phyloP scores from a whole-genome alignment of 2,888 invertebrate genomes.

The Muscina levida region DNA sequence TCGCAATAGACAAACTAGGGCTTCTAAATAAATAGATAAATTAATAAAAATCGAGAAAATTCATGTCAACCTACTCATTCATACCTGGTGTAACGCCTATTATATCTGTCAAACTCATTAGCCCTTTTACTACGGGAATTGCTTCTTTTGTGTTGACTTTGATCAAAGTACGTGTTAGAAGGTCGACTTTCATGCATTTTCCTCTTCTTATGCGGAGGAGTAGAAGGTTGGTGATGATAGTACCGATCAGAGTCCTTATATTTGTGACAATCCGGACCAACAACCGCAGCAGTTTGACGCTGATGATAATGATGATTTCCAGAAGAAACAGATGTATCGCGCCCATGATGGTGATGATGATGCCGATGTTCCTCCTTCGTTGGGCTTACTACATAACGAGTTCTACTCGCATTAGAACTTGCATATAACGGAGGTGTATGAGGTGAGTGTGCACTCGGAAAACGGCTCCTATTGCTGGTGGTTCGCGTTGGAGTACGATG shows the following conservation, averaged over 20 bases:
- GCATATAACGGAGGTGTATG: conserved; percentile 78
- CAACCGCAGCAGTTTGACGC: conserved; percentile 70
- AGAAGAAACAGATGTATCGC: conserved; percentile 63
- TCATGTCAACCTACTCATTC: conserved; percentile 14
- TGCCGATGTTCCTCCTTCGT: conserved; percentile 70
- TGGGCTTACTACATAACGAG: conserved; percentile 73
- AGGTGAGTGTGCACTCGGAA: conserved; percentile 75
- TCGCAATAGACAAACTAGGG: conserved; percentile 74
- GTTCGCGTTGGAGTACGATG: conserved; percentile 73
- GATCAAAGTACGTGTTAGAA: conserved; percentile 69
- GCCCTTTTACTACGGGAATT: conserved; percentile 65
- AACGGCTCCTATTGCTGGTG: conserved; percentile 70
- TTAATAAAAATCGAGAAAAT: too few species aligned
- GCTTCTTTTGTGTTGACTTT: conserved; percentile 70
- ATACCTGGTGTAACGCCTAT: conserved; percentile 75
- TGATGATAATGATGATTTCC: conserved; percentile 74
- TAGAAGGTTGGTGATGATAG: conserved; percentile 77
- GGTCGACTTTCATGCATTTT: conserved; percentile 74
- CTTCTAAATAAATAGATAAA: conserved; percentile 70
- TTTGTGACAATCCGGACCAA: conserved; percentile 72
- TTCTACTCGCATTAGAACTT: conserved; percentile 54
- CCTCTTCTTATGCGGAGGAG: conserved; percentile 78
- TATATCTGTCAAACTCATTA: conserved; percentile 75
- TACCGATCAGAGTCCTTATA: conserved; percentile 74
- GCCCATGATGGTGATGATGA: conserved; percentile 70